Percentiles rank a stretch among this genome's conserved stretches.
Evolutionary conservation across 2,797 vertebrate genomes (phyloP).

Genomic region (Geotrypetes seraphini): DNA sequence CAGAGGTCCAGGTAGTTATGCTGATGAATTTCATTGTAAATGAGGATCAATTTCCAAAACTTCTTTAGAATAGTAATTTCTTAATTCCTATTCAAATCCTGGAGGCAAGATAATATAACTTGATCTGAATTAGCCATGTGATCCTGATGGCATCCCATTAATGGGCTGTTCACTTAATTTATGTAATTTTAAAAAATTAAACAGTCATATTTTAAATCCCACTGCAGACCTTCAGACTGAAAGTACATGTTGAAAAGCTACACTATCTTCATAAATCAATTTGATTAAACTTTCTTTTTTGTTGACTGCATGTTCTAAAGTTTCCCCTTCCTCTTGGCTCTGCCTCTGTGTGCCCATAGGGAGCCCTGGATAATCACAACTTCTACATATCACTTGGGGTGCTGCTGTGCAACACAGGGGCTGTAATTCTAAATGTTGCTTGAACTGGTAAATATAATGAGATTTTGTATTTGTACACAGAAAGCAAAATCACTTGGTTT

Average conservation of each 20-base stretch:
- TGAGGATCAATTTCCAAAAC: conserved; percentile 51
- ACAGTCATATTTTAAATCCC: conserved; percentile 58
- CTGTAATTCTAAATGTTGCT: conserved; percentile 12
- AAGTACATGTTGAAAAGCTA: conserved; percentile 54
- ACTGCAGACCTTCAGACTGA: conserved; percentile 46
- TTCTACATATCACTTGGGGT: conserved; percentile 1
- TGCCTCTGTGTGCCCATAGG: conserved; percentile 1
- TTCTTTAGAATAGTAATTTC: conserved; percentile 63
- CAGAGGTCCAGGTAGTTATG: conserved; percentile 49
- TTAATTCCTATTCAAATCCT: conserved; percentile 65
- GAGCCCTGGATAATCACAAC: conserved; percentile 15
- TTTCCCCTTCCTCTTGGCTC: conserved; percentile 26
- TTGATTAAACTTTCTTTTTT: conserved; percentile 37
- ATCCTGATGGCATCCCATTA: conserved; percentile 54
- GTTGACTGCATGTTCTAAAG: conserved; percentile 42
- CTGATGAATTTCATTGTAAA: conserved; percentile 53
- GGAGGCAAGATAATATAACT: conserved; percentile 61
- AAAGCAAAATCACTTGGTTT: conserved; percentile 13
- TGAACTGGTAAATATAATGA: conserved; percentile 14
- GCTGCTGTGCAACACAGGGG: conserved; percentile 1
- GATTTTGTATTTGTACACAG: conserved; percentile 14
- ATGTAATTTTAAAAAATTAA: conserved; percentile 70
- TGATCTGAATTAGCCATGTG: conserved; percentile 61
- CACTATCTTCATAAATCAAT: conserved; percentile 54
- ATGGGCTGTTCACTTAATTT: conserved; percentile 65